Base-by-base conservation (phyloP, 2,888 invertebrate genomes). In the Caenorhabditis imperialis region DNA sequence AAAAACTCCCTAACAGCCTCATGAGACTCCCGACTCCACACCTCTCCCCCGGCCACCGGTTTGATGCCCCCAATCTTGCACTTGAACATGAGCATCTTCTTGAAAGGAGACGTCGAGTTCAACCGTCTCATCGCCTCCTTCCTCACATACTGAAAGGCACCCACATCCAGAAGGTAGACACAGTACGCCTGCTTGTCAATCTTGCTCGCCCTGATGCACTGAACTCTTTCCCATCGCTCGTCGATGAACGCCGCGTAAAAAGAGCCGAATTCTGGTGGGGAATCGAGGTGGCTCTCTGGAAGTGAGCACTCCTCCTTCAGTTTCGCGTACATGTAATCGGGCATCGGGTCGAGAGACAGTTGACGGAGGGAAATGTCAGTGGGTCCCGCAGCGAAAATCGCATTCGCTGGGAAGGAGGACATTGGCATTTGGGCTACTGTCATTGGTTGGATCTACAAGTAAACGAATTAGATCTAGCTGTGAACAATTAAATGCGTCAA, bases 51-150 rank as follows among this genome's bases (percentile, higher is more conserved):
- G 8, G 67, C 75, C 14, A 75, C 37, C 14, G 83, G 83, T 18
- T 69, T 58, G 12, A 83, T 74, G 6, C 81, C 83, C n/a, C 75
- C 60, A n/a, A 83, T 42, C 53, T 81, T 81, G 72, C 82, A 81
- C 38, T 83, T 83, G 74, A 84, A 81, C 77, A 79, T 77, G 18
- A 84, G 74, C 81, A 84, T 83, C 35, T 83, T 81, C 35, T 75
- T 81, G 72, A 82, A 81, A 0, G 82, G 81, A 10, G 84, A 79
- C n/a, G 77, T 75, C 16, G 79, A 70, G 38, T 83, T 82, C 47
- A 84, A 63, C 23, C 74, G 61, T 22, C 81, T 57, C 70, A 82
- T 75, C 18, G 63, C 58, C 20, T 81, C 79, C 45, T 72, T 71
- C 33, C 77, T 38, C 8, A 81, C 78, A 40, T 82, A 82, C 48